These are phyloP conservation scores for rabbit (Oryctolagus cuniculus) DNA, from an alignment of 2,113 vertebrate species.

Conservation along the genomic window DNA sequence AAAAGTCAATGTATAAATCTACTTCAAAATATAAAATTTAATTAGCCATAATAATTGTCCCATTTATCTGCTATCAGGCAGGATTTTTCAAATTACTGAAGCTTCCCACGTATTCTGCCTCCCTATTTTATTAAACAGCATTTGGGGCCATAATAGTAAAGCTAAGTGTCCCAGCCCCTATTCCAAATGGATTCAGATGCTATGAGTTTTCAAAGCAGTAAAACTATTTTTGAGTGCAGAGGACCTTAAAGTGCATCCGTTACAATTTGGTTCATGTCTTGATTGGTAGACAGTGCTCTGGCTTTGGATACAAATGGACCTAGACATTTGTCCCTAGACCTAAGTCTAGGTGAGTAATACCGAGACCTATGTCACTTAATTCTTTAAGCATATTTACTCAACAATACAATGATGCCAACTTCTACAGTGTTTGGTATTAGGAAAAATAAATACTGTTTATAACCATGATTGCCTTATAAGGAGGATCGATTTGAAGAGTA, in stretches of 20 bases:
- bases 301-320: slow-evolving; percentile 45
- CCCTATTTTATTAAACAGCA: slow-evolving; percentile 34
- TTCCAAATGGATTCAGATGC: slow-evolving; percentile 41
- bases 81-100: slow-evolving; percentile 44
- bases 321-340: background rate
- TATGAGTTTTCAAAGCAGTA: slow-evolving; percentile 63
- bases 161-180: background rate
- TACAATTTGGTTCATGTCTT: slow-evolving; percentile 21
- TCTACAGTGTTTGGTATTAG: background rate
- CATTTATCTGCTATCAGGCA: slow-evolving; percentile 31
- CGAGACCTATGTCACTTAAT: slow-evolving; percentile 9
- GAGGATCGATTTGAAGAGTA: background rate
- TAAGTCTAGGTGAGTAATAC: slow-evolving; percentile 14
- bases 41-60: slow-evolving; percentile 8
- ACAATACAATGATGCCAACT: slow-evolving; percentile 22
- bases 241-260: background rate
- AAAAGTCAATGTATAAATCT: slow-evolving; percentile 16
- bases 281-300: background rate
- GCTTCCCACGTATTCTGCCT: slow-evolving; percentile 40
- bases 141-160: slow-evolving; percentile 41
- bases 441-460: slow-evolving; percentile 34
- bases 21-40: slow-evolving; percentile 45
- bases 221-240: slow-evolving; percentile 61
- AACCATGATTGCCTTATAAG: background rate
- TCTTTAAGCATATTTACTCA: slow-evolving; percentile 38